Base-by-base conservation (phyloP, 2,888 invertebrate genomes). In the Drosophila multiciliata region DNA sequence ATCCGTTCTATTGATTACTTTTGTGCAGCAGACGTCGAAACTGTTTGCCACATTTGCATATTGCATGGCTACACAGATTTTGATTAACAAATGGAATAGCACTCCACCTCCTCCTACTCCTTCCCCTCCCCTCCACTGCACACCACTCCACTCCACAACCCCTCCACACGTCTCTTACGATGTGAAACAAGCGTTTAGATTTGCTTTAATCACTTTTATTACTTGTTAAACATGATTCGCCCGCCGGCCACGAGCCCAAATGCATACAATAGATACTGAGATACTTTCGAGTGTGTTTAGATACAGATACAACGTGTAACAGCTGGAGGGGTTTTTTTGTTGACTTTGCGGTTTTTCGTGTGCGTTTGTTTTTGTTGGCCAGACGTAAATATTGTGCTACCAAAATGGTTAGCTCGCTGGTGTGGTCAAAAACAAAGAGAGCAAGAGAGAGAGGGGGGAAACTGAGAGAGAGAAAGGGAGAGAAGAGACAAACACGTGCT, bases 1-100 rank as follows among this genome's bases (percentile, higher is more conserved):
- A 79, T 87, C 87, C 87, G 75, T 87, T 84, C 73, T 81, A 85
- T 87, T 85, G 85, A 85, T 85, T 87, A 73, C 87, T 77, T 75
- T 73, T 57, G 32, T 42, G 45, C 45, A 23, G 49, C 49, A 57
- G 62, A 58, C 49, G 54, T n/a, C 36, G 36, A 45, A 42, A 36
- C 52, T 58, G 42, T 69, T 64, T 40, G 61, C 64, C 26, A 40
- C 73, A 78, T 79, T 79, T 76, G 73, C 77, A 73, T 83, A 80
- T 84, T 80, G 82, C 78, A 73, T 78, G 78, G 72, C 63, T 59
- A 32, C 8, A 48, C 73, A 54, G 63, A 70, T 87, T 73, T 84
- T 77, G 79, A 87, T 87, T 81, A 87, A 81, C 78, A 82, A 87
- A 83, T 83, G 81, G 76, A 77, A n/a, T 23, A n/a, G 12, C 33